Base-by-base conservation (phyloP, 2,888 invertebrate species). In the Icerya purchasi region DNA sequence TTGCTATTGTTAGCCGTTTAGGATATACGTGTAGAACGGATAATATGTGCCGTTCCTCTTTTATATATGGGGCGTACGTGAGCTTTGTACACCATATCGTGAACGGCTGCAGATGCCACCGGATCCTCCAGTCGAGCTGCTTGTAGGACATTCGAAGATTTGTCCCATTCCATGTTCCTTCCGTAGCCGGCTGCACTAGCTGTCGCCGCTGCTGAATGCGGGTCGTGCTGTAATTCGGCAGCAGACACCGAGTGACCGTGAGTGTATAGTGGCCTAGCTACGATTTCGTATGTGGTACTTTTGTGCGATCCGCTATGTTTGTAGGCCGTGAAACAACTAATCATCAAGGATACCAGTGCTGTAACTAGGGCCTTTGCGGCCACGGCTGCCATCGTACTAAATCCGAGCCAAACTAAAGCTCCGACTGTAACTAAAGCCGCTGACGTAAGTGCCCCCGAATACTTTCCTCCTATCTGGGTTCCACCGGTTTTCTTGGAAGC, bases 341-440 rank as follows among this genome's bases (percentile, higher is more conserved):
- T 72, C 64, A 86, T 78, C 1, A 88, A 74, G 0, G 88, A 86
- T 78, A 87, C 82, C 60, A 88, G 69, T 1, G 84, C 85, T 0
- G 86, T 84, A 82, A 87, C 83, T 20, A 88, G 69, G 0, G 88
- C 88, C 70, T 88, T 88, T 10, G 87, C 87, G 8, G 87, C 87
- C 50, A 88, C 74, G 56, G 85, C 73, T 0, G 87, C 86, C 2
- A 88, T 72, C 0, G 81, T 85, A 14, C 84, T 85, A 57, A 86
- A 71, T 10, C 82, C 86, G 36, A 87, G 68, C 0, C 86, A 83
- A 70, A 84, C 78, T 1, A 86, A 69, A 1, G 84, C 85, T 63
- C 85, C 85, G 75, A 77, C 78, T 74, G 78, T 77, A 75, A 77
- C 75, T 65, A 77, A 72, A 22, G 74, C 72, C 14, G 74, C 76